Base-by-base conservation (phyloP, 1,140 invertebrate species). In the Dreissena rostriformis region DNA sequence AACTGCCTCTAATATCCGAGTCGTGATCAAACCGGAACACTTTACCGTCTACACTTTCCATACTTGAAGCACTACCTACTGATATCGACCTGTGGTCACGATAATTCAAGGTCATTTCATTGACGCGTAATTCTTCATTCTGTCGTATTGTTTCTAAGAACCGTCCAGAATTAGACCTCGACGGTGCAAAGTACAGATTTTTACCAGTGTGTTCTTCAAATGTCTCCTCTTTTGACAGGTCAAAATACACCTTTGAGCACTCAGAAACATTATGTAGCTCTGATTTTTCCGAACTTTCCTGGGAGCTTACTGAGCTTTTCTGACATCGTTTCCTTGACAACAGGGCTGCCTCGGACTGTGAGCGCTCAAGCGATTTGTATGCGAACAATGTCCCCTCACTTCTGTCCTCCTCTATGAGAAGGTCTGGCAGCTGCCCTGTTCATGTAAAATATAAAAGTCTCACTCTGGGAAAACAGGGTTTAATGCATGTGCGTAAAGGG, bases 321-420 rank as follows among this genome's bases (percentile, higher is more conserved):
- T 82, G 71, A 19, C 70, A 63, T 39, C 66, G 0, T 24, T 67
- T 82, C 2, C 68, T 84, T 63, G 77, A 53, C 0, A 90, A 68
- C 52, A 91, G 70, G 15, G 86, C 84, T 1, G 90, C 90, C 77
- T 90, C 90, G 6, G 90, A 91, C 84, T 91, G 86, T 8, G 90
- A 91, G n/a, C 90, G 73, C 74, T 91, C 88, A 65, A 91, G 65
- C 8, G 82, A 71, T 53, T 86, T 89, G 84, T 87, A 90, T 0
- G 80, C 24, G 26, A 52, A 82, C 5, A 71, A 39, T n/a, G 65
- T 57, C 39, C 51, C 24, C 17, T 72, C 55, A 63, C 55, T 26
- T 67, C 71, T 51, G n/a, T 82, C 80, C 22, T 82, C 80, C 49
- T 82, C 80, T 39, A 82, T 82, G 17, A 82, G 49, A 8, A 82